Conservation (phyloP, 30 jellyfish, hydroid and myxozoan genomes). For the Pelagia noctiluca region DNA sequence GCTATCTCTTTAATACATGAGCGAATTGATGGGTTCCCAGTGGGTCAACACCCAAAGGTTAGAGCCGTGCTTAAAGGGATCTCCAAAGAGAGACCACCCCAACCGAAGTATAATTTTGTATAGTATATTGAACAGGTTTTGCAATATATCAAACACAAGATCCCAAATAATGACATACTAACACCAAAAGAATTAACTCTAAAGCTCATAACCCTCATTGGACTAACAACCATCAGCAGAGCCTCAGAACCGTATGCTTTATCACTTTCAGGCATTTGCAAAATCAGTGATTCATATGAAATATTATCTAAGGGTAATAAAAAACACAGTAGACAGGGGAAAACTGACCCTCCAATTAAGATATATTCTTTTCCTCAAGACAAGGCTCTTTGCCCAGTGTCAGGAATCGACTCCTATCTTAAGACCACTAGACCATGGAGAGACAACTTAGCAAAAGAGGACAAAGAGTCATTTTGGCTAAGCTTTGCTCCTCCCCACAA, state of each 20-base stretch:
- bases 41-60: slow-evolving; percentile 53
- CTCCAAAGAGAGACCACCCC: slow-evolving; percentile 36
- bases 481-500: slow-evolving; percentile 27
- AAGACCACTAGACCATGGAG: background rate
- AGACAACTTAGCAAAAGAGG: background rate
- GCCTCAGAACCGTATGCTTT: slow-evolving; percentile 28
- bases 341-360: background rate
- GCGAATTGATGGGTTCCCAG: slow-evolving; percentile 48
- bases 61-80: slow-evolving; percentile 18
- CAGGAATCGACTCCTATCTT: background rate
- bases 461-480: slow-evolving; percentile 19
- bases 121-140: slow-evolving; percentile 36
- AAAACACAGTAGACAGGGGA: slow-evolving; percentile 28
- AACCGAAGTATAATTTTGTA: slow-evolving; percentile 15
- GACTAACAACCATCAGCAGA: slow-evolving; percentile 38
- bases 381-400: slow-evolving; percentile 10
- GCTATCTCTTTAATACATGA: slow-evolving; percentile 56
- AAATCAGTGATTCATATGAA: slow-evolving; percentile 3
- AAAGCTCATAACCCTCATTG: slow-evolving; percentile 13
- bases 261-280: background rate
- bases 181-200: slow-evolving; percentile 16
- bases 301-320: background rate
- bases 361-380: background rate
- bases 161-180: slow-evolving; percentile 1
- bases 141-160: background rate